Conservation (phyloP, 2,113 vertebrate genomes). For the Nycticebus coucang region DNA sequence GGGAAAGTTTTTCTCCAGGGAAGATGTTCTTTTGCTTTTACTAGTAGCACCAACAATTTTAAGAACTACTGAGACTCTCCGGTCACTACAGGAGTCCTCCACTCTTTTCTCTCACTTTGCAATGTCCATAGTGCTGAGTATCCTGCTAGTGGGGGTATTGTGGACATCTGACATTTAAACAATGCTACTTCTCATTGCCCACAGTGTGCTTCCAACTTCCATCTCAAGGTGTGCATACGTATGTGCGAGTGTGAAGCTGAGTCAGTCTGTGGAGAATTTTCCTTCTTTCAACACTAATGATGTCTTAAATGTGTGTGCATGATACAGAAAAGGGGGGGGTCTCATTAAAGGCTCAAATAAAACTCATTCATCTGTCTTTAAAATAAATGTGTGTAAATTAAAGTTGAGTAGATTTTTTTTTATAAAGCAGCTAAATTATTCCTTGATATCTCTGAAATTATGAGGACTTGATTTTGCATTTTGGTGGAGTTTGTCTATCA, state of each 20-base stretch:
- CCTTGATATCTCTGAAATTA: background rate
- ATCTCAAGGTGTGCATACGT: background rate
- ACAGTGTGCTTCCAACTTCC: background rate
- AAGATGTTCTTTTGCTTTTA: background rate
- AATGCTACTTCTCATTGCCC: background rate
- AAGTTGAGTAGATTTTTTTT: background rate
- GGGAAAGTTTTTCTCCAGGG: background rate
- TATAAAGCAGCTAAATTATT: background rate
- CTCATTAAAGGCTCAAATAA: background rate
- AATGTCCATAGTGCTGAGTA: background rate
- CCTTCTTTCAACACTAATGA: background rate
- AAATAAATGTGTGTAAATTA: background rate
- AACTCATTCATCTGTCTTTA: background rate
- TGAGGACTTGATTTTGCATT: background rate
- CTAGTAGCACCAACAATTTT: background rate
- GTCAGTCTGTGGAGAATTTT: background rate
- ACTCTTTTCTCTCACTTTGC: background rate
- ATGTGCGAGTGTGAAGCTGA: background rate
- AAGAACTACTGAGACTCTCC: background rate
- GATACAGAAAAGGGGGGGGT: background rate
- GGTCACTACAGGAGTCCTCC: background rate
- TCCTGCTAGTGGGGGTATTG: background rate
- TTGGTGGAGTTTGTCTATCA: background rate
- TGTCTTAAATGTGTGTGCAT: background rate
- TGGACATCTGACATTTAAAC: background rate